Percentiles rank a stretch among this genome's conserved stretches.
Conservation (phyloP, 1,140 invertebrate species). For the Bombus confusus region DNA sequence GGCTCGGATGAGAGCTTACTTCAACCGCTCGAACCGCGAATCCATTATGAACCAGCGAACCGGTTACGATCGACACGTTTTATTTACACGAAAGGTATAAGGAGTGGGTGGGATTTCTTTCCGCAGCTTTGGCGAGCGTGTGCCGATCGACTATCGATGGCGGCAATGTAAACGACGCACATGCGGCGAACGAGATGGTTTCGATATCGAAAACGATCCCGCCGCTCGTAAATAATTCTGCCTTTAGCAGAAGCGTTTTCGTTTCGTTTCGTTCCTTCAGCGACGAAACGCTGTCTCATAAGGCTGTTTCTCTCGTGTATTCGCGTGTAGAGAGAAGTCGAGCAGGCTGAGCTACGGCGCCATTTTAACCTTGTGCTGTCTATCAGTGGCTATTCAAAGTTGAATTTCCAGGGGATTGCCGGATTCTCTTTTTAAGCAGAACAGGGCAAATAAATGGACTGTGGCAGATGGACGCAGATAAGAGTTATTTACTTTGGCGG, state of each 20-base stretch:
- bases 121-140: background rate
- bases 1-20: conserved; percentile 32
- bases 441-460: no score
- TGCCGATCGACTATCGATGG: conserved; percentile 14
- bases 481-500: no score
- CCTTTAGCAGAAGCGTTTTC: background rate
- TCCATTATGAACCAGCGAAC: conserved; percentile 17
- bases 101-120: conserved; percentile 18
- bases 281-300: conserved; percentile 20
- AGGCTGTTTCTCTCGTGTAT: background rate
- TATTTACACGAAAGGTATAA: conserved; percentile 5
- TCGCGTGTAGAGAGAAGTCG: background rate
- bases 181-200: conserved; percentile 28
- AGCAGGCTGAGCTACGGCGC: background rate
- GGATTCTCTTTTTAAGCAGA: no score
- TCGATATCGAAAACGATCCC: conserved; percentile 31
- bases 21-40: conserved; percentile 1
- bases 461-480: background rate
- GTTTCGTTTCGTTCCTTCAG: background rate
- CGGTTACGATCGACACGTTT: conserved; percentile 17
- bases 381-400: background rate
- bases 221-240: conserved; percentile 45
- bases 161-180: conserved; percentile 16
- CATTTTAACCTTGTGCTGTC: background rate
- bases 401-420: background rate